These are phyloP conservation scores for Lophotis ruficrista DNA, from an alignment of 2,113 vertebrate species.

Conservation along the genomic window DNA sequence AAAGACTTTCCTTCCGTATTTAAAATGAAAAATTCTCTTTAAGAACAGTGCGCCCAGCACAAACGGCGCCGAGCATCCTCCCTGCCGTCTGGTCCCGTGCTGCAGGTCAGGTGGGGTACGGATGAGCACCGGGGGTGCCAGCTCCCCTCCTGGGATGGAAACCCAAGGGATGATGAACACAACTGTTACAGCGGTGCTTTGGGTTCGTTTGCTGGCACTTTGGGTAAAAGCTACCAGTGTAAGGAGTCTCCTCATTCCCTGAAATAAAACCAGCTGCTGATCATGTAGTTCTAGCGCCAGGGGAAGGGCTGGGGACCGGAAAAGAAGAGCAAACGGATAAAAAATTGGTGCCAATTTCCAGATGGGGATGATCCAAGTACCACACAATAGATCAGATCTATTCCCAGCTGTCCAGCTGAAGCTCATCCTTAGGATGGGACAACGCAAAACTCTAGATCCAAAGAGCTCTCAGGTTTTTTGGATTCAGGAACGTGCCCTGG, in stretches of 20 bases:
- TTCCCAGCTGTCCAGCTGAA: background rate
- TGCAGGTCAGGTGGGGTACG: rapidly evolving
- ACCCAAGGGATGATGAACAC: background rate
- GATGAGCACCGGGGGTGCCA: background rate
- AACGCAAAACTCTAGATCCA: background rate
- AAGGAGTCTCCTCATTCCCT: background rate
- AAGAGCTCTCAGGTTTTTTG: background rate
- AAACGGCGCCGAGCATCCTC: background rate
- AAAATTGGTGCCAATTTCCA: background rate
- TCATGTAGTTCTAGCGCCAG: rapidly evolving
- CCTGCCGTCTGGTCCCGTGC: background rate
- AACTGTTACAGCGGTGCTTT: background rate
- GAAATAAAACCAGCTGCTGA: background rate
- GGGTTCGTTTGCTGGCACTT: background rate
- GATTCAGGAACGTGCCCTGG: background rate
- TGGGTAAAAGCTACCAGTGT: background rate
- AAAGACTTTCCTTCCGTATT: background rate
- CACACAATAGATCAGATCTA: background rate
- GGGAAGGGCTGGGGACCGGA: background rate
- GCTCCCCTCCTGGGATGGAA: background rate
- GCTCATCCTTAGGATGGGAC: background rate
- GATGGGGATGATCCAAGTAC: background rate
- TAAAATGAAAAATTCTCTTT: background rate
- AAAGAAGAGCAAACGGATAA: background rate
- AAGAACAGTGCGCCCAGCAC: background rate